phyloP scores from a whole-genome alignment of 2,888 invertebrate genomes.

The Dysmachus trigonus region DNA sequence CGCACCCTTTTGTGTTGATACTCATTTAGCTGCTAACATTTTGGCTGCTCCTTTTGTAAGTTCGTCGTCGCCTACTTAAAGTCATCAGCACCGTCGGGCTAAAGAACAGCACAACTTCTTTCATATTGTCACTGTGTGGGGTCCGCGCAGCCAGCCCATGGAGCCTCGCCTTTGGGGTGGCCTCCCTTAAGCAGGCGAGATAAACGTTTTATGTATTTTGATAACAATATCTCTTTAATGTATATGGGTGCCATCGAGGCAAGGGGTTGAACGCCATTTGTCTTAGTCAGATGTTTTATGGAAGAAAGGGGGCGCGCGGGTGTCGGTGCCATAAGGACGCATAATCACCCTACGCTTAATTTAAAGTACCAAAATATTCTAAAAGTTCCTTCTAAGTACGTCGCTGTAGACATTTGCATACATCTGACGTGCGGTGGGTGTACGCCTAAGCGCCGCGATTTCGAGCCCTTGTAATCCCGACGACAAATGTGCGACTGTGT shows the following conservation, averaged over 20 bases:
- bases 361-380: conserved; percentile 50
- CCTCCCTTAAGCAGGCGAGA: conserved; percentile 29
- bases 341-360: conserved; percentile 51
- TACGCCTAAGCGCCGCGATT: background rate
- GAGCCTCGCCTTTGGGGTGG: background rate
- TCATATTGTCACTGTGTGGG: conserved; percentile 24
- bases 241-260: conserved; percentile 31
- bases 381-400: conserved; percentile 37
- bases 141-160: background rate
- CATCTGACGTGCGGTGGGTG: background rate
- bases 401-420: background rate
- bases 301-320: background rate
- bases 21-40: conserved; percentile 48
- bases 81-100: conserved; percentile 35
- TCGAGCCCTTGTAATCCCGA: conserved; percentile 43
- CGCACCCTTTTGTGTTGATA: conserved; percentile 44
- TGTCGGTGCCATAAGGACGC: conserved; percentile 46
- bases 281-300: conserved; percentile 43
- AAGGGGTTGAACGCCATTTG: conserved; percentile 48
- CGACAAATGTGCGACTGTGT: conserved; percentile 43
- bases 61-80: conserved; percentile 44
- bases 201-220: conserved; percentile 50
- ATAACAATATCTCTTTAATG: conserved; percentile 49
- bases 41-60: conserved; percentile 48
- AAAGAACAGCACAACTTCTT: conserved; percentile 44